These are phyloP conservation scores for Arrhamphus sclerolepis DNA, from an alignment of 2,797 vertebrate species.

Conservation along the genomic window DNA sequence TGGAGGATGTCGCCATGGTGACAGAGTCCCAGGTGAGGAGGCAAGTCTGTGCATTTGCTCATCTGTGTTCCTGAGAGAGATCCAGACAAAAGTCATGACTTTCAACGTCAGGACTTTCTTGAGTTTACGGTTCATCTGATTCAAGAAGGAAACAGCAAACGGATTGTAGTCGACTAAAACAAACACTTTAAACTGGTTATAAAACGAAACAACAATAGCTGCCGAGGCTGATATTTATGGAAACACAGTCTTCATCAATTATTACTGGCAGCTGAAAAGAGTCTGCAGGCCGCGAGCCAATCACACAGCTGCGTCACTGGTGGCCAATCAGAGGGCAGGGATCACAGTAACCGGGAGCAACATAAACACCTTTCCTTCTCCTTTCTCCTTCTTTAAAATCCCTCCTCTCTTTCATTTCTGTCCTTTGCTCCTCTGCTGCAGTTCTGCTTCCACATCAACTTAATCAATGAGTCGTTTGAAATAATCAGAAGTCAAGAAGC, in stretches of 20 bases:
- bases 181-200: too few species aligned
- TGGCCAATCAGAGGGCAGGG: slow-evolving; percentile 43
- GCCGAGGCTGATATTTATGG: background rate
- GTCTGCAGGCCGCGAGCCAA: slow-evolving; percentile 21
- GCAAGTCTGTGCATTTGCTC: background rate
- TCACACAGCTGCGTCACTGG: slow-evolving; percentile 6
- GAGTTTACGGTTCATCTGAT: background rate
- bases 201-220: too few species aligned
- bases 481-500: too few species aligned
- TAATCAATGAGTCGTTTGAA: too few species aligned
- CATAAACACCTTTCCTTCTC: background rate
- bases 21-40: background rate
- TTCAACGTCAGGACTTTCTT: too few species aligned
- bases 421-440: too few species aligned
- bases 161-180: background rate
- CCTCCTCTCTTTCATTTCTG: too few species aligned
- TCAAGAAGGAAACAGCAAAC: background rate
- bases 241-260: slow-evolving; percentile 33
- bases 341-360: too few species aligned
- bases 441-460: too few species aligned
- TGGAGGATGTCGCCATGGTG: slow-evolving; percentile 19
- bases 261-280: slow-evolving; percentile 31
- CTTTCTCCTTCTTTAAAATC: background rate
- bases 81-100: background rate
- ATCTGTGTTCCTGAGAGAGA: slow-evolving; percentile 3